Conservation (phyloP, 2,888 invertebrate species). For the Orchestes rusci region DNA sequence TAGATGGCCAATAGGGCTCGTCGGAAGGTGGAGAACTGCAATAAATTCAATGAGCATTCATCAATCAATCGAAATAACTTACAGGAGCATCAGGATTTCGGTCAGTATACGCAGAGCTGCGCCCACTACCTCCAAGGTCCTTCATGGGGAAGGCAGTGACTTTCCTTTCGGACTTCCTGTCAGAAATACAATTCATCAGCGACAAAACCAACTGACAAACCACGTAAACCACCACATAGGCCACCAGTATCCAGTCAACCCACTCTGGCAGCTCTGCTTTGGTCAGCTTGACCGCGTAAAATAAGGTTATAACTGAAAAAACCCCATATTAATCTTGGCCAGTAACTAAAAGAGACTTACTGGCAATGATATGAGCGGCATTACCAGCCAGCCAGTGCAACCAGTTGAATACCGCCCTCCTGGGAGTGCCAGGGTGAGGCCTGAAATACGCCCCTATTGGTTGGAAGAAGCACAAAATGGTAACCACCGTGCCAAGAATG, state of each 20-base stretch:
- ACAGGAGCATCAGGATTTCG: slow-evolving; percentile 73
- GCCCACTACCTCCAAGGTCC: slow-evolving; percentile 62
- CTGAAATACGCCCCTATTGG: slow-evolving; percentile 76
- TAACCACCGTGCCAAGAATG: slow-evolving; percentile 71
- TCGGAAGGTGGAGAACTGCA: slow-evolving; percentile 70
- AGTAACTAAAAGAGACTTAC: slow-evolving; percentile 48
- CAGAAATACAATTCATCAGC: slow-evolving; percentile 68
- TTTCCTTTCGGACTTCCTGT: slow-evolving; percentile 62
- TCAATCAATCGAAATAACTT: slow-evolving; percentile 39
- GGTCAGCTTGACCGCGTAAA: slow-evolving; percentile 79
- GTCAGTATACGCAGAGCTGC: slow-evolving; percentile 57
- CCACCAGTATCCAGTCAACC: slow-evolving; percentile 82
- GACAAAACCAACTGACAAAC: slow-evolving; percentile 79
- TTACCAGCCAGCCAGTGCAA: slow-evolving; percentile 85
- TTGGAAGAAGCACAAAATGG: slow-evolving; percentile 74
- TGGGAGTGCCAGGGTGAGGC: slow-evolving; percentile 75
- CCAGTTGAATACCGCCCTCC: slow-evolving; percentile 85
- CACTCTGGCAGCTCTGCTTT: slow-evolving; percentile 82
- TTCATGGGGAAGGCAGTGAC: slow-evolving; percentile 82
- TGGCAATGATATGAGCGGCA: slow-evolving; percentile 76
- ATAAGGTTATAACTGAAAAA: slow-evolving; percentile 81
- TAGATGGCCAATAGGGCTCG: slow-evolving; percentile 74
- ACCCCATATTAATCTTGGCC: no score
- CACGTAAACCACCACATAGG: slow-evolving; percentile 85
- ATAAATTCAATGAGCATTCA: slow-evolving; percentile 31